Conservation (phyloP, 1,140 invertebrate species). For the Lamellibrachia luymesi region DNA sequence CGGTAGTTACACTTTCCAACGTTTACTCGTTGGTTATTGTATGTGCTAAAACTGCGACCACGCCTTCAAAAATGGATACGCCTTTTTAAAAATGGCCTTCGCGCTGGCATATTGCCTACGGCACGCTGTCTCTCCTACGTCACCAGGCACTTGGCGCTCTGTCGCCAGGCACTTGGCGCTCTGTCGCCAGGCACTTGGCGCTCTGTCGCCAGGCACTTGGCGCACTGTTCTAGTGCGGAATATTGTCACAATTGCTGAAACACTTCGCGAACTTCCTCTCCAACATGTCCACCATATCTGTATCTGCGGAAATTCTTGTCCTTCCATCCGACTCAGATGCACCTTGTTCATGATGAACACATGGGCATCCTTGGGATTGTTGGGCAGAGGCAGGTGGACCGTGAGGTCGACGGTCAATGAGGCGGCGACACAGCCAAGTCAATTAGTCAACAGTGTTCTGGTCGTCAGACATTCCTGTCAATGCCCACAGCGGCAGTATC, state of each 20-base stretch:
- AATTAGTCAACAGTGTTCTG: too few relatives aligned
- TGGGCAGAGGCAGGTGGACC: too few relatives aligned
- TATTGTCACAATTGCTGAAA: background rate
- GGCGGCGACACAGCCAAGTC: background rate
- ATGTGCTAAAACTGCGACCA: background rate
- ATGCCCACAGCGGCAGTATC: too few relatives aligned
- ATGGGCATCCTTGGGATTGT: too few relatives aligned
- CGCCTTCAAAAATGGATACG: background rate
- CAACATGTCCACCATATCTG: background rate
- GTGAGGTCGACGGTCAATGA: too few relatives aligned
- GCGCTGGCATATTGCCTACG: background rate
- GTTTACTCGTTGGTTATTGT: background rate
- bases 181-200: too few relatives aligned
- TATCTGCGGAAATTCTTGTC: background rate
- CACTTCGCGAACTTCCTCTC: background rate
- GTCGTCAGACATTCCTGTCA: too few relatives aligned
- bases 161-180: too few relatives aligned
- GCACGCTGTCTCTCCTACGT: background rate
- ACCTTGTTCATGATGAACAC: background rate
- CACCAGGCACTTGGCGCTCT: background rate
- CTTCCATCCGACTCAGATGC: background rate
- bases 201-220: too few relatives aligned
- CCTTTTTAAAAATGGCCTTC: background rate
- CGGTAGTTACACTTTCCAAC: background rate
- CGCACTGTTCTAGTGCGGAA: background rate